Conservation (phyloP, 2,113 vertebrate genomes). For the Prochilodus magdalenae region DNA sequence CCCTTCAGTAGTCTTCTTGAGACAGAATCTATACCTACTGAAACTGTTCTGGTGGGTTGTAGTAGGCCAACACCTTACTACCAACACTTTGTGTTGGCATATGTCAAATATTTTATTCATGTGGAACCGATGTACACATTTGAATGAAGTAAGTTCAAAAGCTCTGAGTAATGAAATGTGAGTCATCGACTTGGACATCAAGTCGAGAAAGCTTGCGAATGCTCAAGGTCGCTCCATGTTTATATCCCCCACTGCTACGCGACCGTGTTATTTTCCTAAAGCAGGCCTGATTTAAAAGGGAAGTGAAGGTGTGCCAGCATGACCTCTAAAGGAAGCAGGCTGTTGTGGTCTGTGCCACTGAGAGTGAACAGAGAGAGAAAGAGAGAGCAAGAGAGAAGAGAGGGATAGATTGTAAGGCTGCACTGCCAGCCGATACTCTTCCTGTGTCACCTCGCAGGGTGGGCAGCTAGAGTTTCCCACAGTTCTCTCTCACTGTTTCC, state of each 20-base stretch:
- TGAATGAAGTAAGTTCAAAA: background rate
- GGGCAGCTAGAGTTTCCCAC: constrained; percentile 47
- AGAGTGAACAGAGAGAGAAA: constrained; percentile 9
- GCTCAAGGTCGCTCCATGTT: constrained; percentile 16
- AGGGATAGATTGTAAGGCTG: constrained; percentile 3
- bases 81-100: no score
- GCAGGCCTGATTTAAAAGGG: constrained; percentile 30
- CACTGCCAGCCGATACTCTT: constrained; percentile 47
- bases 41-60: no score
- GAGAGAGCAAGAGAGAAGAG: background rate
- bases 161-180: no score
- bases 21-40: no score
- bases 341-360: constrained; percentile 18
- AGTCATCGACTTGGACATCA: no score
- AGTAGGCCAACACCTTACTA: no score
- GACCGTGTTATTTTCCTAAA: constrained; percentile 20
- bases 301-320: constrained; percentile 35
- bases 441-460: constrained; percentile 20
- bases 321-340: constrained; percentile 54
- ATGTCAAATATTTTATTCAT: no score
- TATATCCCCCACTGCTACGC: constrained; percentile 9
- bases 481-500: constrained; percentile 45
- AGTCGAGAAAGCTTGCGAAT: background rate
- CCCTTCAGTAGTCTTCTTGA: no score
- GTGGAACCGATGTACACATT: no score